Evolutionary conservation across 2,113 vertebrate species (phyloP).

Genomic region (Chunga burmeisteri): DNA sequence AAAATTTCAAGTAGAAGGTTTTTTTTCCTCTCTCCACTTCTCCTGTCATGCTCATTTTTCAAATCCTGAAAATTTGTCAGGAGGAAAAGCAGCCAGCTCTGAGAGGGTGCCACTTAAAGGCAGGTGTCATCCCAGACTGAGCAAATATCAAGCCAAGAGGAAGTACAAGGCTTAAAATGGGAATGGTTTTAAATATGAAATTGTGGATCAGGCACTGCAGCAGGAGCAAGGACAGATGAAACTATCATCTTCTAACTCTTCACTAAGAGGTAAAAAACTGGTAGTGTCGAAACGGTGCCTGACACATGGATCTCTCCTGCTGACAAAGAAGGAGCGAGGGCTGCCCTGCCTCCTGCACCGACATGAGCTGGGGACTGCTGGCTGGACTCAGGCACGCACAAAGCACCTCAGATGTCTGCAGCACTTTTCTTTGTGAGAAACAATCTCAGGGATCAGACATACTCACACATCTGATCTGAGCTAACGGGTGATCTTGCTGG

Average conservation of each 20-base stretch:
- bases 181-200: not conserved
- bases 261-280: not conserved
- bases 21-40: not conserved
- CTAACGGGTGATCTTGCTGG: not conserved
- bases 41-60: not conserved
- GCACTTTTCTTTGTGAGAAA: not conserved
- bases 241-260: not conserved
- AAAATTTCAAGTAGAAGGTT: not conserved
- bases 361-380: not conserved
- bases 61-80: not conserved
- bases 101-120: conserved; percentile 8
- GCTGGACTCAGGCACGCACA: not conserved
- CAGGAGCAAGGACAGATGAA: not conserved
- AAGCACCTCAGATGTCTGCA: not conserved
- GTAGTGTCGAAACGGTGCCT: not conserved
- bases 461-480: conserved; percentile 12
- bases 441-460: not conserved
- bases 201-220: not conserved
- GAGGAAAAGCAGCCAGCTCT: conserved; percentile 34
- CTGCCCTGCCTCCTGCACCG: not conserved
- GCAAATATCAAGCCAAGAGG: conserved; percentile 18
- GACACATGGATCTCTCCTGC: not conserved
- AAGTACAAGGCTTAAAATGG: not conserved
- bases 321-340: rapidly evolving
- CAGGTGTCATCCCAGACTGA: conserved; percentile 52